phyloP scores from a whole-genome alignment of 1,140 invertebrate species.

The Caenorhabditis inopinata region DNA sequence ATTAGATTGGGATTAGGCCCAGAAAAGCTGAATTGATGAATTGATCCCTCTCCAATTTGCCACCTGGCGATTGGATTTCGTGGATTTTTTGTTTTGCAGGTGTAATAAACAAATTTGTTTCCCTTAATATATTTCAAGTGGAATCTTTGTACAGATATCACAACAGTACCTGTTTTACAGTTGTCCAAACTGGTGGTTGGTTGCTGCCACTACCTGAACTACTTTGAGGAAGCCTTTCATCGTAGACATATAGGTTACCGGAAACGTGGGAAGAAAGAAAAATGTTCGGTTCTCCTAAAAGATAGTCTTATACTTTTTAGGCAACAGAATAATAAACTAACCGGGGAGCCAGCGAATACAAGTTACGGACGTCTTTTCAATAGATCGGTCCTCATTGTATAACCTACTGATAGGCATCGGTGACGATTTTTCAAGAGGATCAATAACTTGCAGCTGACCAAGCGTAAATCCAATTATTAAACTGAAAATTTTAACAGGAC shows the following conservation, averaged over 20 bases:
- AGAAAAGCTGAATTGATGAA: slow-evolving; percentile 96
- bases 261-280: slow-evolving; percentile 92
- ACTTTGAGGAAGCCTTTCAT: slow-evolving; percentile 77
- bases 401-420: slow-evolving; percentile 76
- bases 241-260: slow-evolving; percentile 96
- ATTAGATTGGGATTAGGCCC: slow-evolving; percentile 81
- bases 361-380: slow-evolving; percentile 97
- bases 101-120: slow-evolving; percentile 87
- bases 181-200: neutral
- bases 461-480: slow-evolving; percentile 93
- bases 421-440: slow-evolving; percentile 88
- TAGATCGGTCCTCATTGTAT: slow-evolving; percentile 97
- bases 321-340: too few species aligned
- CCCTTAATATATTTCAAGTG: too few species aligned
- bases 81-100: slow-evolving; percentile 92
- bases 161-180: neutral
- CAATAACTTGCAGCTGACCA: slow-evolving; percentile 92
- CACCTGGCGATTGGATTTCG: slow-evolving; percentile 87
- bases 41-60: slow-evolving; percentile 79
- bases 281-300: slow-evolving; percentile 85
- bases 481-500: slow-evolving; percentile 68
- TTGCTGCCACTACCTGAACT: neutral
- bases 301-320: too few species aligned
- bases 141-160: neutral
- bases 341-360: slow-evolving; percentile 95